Evolutionary conservation across 2,797 vertebrate species (phyloP), one percentile per base, ranked within the genome.

Genomic region (Myotis myotis): DNA sequence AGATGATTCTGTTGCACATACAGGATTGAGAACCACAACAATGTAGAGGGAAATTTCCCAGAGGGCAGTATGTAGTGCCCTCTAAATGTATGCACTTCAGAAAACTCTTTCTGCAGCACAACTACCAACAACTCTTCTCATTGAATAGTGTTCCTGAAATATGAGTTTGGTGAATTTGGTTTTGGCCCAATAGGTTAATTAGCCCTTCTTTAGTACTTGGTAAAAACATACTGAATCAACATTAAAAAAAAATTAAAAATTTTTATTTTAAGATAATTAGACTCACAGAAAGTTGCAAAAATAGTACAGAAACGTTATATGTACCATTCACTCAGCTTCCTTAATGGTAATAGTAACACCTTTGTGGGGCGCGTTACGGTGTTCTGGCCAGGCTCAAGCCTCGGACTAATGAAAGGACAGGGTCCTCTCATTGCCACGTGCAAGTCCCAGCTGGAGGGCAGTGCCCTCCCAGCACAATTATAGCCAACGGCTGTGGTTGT

Each of bases 161-260:
- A 79, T 11, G 19, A 38, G 0, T 64, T 79, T 83, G 74, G 8
- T 76, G 22, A 88, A 36, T 79, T 25, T 88, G 51, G 15, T 33
- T 92, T 94, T 90, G 51, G 49, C 30, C 76, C 83, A 90, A 41
- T 19, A 80, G 3, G 15, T 71, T 91, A 91, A 91, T 66, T 62
- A 91, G 4, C n/a, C 23, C 20, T 41, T 41, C 6, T 87, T 74
- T 41, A 94, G 51, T 55, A 86, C 36, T 49, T 87, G 33, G 23
- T 62, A 89, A 86, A 94, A 78, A 0, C 1, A 92, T 62, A 13
- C 10, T 86, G 41, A 66, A 72, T 95, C 36, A 79, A 36, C 76
- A 94, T 72, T 49, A 60, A 53, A 28, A 36, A 36, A 36, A 75
- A 38, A 33, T 2, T 2, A 7, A 75, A 41, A 66, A 19, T 6